Evolutionary conservation across 2,797 vertebrate species (phyloP), one percentile per base, ranked within the genome.

Genomic region (Sphenodon punctatus): DNA sequence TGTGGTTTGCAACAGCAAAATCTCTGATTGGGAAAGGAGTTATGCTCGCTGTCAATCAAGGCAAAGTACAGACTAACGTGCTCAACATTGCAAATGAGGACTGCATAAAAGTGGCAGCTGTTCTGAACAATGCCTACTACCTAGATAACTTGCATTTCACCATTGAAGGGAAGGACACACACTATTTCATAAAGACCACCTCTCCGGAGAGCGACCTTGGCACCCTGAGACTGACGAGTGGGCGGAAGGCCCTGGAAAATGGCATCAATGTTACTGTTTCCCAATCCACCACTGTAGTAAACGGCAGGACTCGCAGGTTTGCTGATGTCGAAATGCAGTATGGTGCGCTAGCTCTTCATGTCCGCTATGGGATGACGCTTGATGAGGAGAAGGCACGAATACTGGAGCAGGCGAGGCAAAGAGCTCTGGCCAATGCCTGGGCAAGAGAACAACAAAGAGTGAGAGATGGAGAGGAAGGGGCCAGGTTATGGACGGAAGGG

Each of bases 11-110:
- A 36, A 97, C 98, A 0, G 97, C 98, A 63, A 97, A 97, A 93
- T 99, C 98, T 75, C 97, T 98, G 78, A 97, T 99, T 7, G 98
- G 98, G 84, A 97, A 99, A 74, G 98, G 98, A 11, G 97, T 99
- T 68, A 99, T 99, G 98, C 96, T 99, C 0, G 98, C 98, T 27
- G 96, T 99, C 90, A 98, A 97, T 95, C 98, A 97, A 93, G 98
- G 98, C 88, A 98, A 97, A 75, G 97, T 99, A 87, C 97, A 97
- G 93, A 98, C 99, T 67, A 98, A 98, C 11, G 96, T 97, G 25
- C 97, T 99, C 88, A 99, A 99, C 85, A 97, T 99, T 78, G 98
- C 99, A 32, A 97, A 97, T 60, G 99, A 99, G 95, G 99, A 99
- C 96, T 99, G 98, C 89, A 97, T 99, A 92, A 99, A 99, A 95